Evolutionary conservation across 1,140 invertebrate genomes (phyloP).

Genomic region (Euglossa dilemma): DNA sequence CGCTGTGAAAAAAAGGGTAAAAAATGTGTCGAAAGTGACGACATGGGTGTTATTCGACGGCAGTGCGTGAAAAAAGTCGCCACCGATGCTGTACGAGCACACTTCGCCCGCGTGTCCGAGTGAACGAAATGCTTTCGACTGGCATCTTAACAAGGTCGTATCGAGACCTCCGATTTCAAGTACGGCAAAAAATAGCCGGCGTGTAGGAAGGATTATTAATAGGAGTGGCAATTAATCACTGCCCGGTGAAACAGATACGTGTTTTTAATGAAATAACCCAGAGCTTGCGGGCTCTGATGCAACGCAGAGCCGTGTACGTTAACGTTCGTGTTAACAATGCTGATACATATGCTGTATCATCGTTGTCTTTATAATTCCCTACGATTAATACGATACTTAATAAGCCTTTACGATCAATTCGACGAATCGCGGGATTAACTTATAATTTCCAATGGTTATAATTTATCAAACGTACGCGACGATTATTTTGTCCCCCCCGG

Average conservation of each 20-base stretch:
- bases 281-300: neutral
- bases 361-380: neutral
- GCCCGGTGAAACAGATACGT: neutral
- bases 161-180: slow-evolving; percentile 31
- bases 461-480: no score
- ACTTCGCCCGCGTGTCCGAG: neutral
- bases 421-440: neutral
- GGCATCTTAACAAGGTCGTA: slow-evolving; percentile 24
- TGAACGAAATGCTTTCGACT: slow-evolving; percentile 6
- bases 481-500: no score
- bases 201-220: slow-evolving; percentile 10
- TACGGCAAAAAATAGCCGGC: slow-evolving; percentile 12
- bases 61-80: neutral
- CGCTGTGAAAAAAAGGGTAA: neutral
- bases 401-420: no score
- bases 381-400: neutral
- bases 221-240: neutral
- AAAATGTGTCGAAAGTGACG: slow-evolving; percentile 29
- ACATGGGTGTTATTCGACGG: slow-evolving; percentile 8
- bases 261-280: neutral
- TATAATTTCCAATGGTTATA: neutral
- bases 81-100: neutral
- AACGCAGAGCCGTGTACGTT: neutral
- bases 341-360: neutral
- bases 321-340: neutral